These are phyloP conservation scores for Poecilus cupreus DNA, from an alignment of 2,888 invertebrate species.

Conservation along the genomic window DNA sequence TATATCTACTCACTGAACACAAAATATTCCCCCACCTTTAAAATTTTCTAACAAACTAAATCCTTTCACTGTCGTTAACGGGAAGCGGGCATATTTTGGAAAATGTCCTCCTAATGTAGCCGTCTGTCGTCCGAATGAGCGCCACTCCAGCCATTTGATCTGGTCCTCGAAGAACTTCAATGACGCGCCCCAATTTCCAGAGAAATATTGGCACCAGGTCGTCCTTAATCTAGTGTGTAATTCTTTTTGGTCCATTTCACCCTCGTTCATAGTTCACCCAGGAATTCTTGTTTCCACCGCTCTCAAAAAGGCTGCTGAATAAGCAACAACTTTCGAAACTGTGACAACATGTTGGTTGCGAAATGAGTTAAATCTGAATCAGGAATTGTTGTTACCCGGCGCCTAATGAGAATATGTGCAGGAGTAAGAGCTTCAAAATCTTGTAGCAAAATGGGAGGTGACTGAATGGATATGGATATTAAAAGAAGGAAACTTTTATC, in stretches of 20 bases:
- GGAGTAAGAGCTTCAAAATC: constrained; percentile 64
- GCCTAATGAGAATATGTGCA: constrained; percentile 66
- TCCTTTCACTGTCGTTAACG: neutral
- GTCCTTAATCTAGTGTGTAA: constrained; percentile 41
- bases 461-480: too few relatives aligned
- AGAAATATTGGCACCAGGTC: neutral
- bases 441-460: too few relatives aligned
- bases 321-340: constrained; percentile 45
- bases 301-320: constrained; percentile 61
- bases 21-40: neutral
- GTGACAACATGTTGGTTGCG: constrained; percentile 55
- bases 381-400: constrained; percentile 61
- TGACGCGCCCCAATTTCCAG: neutral
- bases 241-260: constrained; percentile 44
- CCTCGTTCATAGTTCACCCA: constrained; percentile 59
- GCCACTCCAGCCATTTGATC: neutral
- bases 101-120: neutral
- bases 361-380: constrained; percentile 61
- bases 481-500: too few relatives aligned
- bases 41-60: neutral
- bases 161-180: neutral
- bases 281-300: constrained; percentile 60
- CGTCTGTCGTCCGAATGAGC: neutral
- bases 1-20: too few relatives aligned
- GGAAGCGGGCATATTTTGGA: neutral